Conservation (phyloP, 2,888 invertebrate species). For the Tachina lurida region DNA sequence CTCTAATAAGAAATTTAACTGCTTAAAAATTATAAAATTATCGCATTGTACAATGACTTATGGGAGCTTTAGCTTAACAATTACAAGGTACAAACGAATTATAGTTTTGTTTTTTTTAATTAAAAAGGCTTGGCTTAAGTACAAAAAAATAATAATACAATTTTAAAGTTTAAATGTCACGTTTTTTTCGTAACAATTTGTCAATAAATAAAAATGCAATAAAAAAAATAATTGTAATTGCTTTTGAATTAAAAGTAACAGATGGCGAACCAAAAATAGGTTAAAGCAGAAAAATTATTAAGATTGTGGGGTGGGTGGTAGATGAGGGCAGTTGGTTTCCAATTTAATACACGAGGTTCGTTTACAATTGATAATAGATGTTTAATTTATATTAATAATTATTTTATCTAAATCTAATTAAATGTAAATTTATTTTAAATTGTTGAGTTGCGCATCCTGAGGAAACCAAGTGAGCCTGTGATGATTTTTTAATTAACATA, state of each 20-base stretch:
- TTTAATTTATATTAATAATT: neutral
- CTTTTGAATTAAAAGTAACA: constrained; percentile 41
- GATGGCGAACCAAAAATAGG: constrained; percentile 30
- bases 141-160: neutral
- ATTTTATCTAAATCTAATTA: neutral
- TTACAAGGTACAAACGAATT: neutral
- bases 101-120: neutral
- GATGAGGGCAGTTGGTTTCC: neutral
- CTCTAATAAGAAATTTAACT: neutral
- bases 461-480: too few relatives aligned
- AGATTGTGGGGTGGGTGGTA: neutral
- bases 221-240: constrained; percentile 54
- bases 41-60: neutral
- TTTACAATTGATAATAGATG: neutral
- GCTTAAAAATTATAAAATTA: constrained; percentile 1
- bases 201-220: constrained; percentile 41
- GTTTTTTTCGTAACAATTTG: constrained; percentile 44
- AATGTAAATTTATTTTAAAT: too few relatives aligned
- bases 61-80: constrained; percentile 3
- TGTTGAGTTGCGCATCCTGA: too few relatives aligned
- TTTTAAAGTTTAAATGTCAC: constrained; percentile 43
- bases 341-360: neutral
- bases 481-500: too few relatives aligned
- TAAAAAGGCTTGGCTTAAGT: constrained; percentile 32
- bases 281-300: constrained; percentile 21